phyloP scores from a whole-genome alignment of 2,797 vertebrate species.

The Peromyscus attwateri region DNA sequence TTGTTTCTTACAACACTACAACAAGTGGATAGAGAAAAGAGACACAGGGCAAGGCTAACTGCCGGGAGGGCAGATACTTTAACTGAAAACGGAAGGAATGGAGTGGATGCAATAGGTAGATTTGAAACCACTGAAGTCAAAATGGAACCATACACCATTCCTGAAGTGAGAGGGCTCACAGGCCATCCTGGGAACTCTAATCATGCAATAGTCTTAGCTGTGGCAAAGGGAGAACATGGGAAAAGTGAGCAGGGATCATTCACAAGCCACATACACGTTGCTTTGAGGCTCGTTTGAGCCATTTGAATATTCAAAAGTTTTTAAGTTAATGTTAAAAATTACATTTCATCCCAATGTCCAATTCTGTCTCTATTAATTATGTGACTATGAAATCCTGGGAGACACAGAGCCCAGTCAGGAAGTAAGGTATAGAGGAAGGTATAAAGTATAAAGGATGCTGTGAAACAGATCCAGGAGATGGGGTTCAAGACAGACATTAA shows the following conservation, averaged over 20 bases:
- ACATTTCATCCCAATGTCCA: background rate
- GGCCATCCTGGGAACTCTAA: background rate
- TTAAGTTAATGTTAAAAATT: slow-evolving; percentile 25
- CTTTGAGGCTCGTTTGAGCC: background rate
- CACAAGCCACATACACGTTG: background rate
- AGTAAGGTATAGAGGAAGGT: background rate
- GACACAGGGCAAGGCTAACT: background rate
- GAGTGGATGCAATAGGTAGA: background rate
- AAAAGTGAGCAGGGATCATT: background rate
- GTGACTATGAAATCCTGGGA: background rate
- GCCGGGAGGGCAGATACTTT: background rate
- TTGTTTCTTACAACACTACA: background rate
- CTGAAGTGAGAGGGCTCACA: background rate
- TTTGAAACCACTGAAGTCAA: background rate
- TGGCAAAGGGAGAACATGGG: background rate
- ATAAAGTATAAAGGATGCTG: background rate
- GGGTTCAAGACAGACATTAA: background rate
- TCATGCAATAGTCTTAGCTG: background rate
- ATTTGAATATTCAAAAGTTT: slow-evolving; percentile 1
- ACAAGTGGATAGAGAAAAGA: background rate
- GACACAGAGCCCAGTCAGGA: background rate
- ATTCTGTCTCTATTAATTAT: background rate
- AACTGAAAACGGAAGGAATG: background rate
- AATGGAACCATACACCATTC: background rate
- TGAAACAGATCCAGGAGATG: background rate